Percentiles rank a stretch among this genome's conserved stretches.
Evolutionary conservation across 2,113 vertebrate species (phyloP).

Genomic region (Laterallus jamaicensis): DNA sequence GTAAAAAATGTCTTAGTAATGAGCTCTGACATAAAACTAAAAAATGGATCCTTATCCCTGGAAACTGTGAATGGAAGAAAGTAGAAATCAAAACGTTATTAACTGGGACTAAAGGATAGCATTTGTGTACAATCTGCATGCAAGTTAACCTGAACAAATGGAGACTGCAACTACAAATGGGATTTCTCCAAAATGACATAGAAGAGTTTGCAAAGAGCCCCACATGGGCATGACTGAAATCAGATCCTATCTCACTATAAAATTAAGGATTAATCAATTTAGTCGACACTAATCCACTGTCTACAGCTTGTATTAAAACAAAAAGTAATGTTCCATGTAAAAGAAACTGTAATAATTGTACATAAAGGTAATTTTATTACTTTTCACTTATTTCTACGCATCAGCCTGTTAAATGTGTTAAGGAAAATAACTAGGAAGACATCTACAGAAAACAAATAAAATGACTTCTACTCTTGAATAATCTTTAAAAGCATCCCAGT

Average conservation of each 20-base stretch:
- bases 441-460: not conserved
- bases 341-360: not conserved
- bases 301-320: not conserved
- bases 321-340: not conserved
- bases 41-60: not conserved
- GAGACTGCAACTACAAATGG: not conserved
- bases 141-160: not conserved
- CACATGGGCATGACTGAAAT: not conserved
- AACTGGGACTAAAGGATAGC: not conserved
- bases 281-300: not conserved
- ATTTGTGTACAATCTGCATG: not conserved
- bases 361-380: not conserved
- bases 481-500: not conserved
- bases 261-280: not conserved
- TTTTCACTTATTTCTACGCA: not conserved
- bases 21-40: not conserved
- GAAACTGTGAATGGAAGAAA: not conserved
- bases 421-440: not conserved
- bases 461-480: not conserved
- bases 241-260: not conserved
- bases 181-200: not conserved
- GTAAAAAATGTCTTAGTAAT: not conserved
- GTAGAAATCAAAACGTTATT: not conserved
- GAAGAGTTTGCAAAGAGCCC: not conserved
- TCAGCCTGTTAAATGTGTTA: not conserved